Evolutionary conservation across 2,888 invertebrate species (phyloP), one percentile per base, ranked within the genome.

Genomic region (Steinernema carpocapsae): DNA sequence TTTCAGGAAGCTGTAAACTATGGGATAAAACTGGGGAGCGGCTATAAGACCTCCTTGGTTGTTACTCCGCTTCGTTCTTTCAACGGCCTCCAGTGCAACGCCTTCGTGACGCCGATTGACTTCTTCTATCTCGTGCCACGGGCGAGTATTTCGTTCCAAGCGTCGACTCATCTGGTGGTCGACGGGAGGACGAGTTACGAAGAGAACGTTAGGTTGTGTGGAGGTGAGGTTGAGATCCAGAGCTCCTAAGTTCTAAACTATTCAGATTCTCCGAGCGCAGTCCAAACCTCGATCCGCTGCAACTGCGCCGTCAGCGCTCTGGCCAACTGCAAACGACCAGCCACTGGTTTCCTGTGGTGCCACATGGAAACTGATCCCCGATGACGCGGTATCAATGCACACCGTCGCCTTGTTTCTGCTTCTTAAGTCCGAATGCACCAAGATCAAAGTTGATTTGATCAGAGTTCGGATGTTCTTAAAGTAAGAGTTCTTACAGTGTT

Each of bases 111-210:
- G 12, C 64, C 64, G 26, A 17, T 64, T 4, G 64, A 29, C 64
- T 64, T 64, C 64, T 64, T 64, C 64, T 64, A 64, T 32, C 64
- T 64, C 64, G 64, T 64, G 29, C 64, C 64, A 17, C 64, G 64
- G 1, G 64, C 64, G 26, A 64, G 64, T 26, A 37, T 64, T 32
- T 64, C 64, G 29, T 64, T 64, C 64, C 64, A 32, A n/a, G 22
- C 64, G 64, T 29, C 29, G 29, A 64, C 64, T 26, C 64, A 64
- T 32, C 17, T 64, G 29, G 64, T 64, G 17, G 32, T 64, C 29
- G 64, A 64, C 32, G 32, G 26, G 1, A 26, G 64, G 6, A 17
- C 64, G 64, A 64, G 37, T 64, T 32, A 7, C 64, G 64, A 64
- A 17, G 64, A 64, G 7, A 17, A 10, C 17, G 64, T 64, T 1